phyloP scores from a whole-genome alignment of 2,888 invertebrate genomes.

The Heliconius ethilla region DNA sequence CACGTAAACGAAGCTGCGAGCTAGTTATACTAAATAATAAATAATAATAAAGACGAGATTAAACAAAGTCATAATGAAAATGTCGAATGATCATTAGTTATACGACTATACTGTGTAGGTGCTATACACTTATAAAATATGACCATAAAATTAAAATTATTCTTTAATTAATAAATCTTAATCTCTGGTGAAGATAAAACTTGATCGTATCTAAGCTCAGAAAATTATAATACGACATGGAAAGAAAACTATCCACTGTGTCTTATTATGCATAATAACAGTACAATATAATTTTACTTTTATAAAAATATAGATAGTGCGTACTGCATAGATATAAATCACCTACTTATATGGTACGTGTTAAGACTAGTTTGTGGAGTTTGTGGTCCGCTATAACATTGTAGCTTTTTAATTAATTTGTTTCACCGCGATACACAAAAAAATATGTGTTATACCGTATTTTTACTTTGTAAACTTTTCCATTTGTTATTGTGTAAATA shows the following conservation, averaged over 20 bases:
- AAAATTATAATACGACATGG: slow-evolving; percentile 34
- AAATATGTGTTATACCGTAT: background rate
- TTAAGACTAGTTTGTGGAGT: background rate
- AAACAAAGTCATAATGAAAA: background rate
- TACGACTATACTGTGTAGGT: background rate
- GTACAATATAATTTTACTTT: slow-evolving; percentile 29
- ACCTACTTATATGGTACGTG: background rate
- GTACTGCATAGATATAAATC: background rate
- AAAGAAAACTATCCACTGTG: slow-evolving; percentile 30
- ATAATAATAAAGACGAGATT: background rate
- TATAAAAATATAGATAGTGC: slow-evolving; percentile 7
- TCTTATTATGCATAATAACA: slow-evolving; percentile 41
- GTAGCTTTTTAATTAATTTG: background rate
- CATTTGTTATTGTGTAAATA: background rate
- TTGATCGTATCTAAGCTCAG: slow-evolving; percentile 26
- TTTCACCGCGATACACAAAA: background rate
- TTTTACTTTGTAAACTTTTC: background rate
- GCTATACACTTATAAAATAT: slow-evolving; percentile 9
- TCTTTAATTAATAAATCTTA: slow-evolving; percentile 21
- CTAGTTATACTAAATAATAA: background rate
- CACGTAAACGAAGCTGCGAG: background rate
- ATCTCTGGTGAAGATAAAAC: background rate
- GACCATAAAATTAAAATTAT: slow-evolving; percentile 11
- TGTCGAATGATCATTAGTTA: slow-evolving; percentile 7
- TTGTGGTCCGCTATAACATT: background rate